These are phyloP conservation scores for Gasterosteus nipponicus DNA, from an alignment of 2,113 vertebrate genomes.

Conservation along the genomic window DNA sequence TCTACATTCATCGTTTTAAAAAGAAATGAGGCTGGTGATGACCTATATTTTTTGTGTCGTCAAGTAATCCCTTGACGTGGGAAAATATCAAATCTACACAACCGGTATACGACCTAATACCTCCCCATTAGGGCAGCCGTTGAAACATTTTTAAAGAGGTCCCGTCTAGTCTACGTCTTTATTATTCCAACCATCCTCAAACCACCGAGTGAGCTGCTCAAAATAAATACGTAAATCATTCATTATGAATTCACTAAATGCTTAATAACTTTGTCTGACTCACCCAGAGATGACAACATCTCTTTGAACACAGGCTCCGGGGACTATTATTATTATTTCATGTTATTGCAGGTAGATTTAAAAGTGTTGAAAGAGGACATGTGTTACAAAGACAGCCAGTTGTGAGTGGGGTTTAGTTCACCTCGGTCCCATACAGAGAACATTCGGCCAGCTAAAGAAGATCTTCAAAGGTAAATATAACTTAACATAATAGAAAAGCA, in stretches of 20 bases:
- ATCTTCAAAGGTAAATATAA: background rate
- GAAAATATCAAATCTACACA: background rate
- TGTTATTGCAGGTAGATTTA: constrained; percentile 46
- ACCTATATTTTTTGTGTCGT: background rate
- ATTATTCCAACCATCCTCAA: constrained; percentile 1
- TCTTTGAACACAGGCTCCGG: background rate
- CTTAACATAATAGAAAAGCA: background rate
- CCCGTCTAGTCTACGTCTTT: background rate
- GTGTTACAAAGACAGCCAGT: constrained; percentile 43
- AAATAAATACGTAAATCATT: constrained; percentile 26
- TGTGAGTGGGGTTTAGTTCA: constrained; percentile 54
- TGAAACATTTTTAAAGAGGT: background rate
- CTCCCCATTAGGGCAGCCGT: background rate
- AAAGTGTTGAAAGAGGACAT: constrained; percentile 29
- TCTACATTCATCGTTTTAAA: background rate
- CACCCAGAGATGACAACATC: constrained; percentile 7
- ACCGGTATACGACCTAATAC: background rate
- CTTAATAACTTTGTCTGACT: constrained; percentile 29
- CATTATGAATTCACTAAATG: constrained; percentile 30
- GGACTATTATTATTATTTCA: constrained; percentile 9
- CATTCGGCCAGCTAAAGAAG: constrained; percentile 33
- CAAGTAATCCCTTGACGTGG: background rate
- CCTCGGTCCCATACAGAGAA: constrained; percentile 61
- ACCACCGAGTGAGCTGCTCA: background rate
- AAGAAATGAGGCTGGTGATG: background rate